Evolutionary conservation across 2,113 vertebrate species (phyloP).

Genomic region (Tachuris rubrigastra): DNA sequence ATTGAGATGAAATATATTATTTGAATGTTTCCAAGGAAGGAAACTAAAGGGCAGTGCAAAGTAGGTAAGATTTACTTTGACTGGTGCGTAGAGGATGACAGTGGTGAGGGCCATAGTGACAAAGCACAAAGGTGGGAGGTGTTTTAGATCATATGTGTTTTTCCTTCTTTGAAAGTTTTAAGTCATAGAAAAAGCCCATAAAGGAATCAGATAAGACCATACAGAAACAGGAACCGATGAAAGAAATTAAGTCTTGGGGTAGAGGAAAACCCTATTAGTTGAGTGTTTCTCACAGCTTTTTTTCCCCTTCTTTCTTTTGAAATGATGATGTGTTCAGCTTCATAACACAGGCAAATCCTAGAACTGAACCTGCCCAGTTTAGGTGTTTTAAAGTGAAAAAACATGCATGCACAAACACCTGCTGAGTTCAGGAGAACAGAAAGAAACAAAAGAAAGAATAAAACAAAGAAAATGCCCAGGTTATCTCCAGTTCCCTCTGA

Average conservation of each 20-base stretch:
- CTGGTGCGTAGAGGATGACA: neutral
- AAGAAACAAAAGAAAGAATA: neutral
- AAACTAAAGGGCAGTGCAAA: neutral
- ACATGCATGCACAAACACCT: neutral
- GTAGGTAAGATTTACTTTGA: neutral
- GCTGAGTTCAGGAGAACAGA: neutral
- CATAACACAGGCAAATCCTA: neutral
- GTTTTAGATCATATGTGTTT: neutral
- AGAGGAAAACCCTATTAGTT: neutral
- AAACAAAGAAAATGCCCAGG: neutral
- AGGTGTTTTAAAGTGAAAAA: neutral
- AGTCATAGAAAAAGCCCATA: conserved; percentile 12
- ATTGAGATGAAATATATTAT: neutral
- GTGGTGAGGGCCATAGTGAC: neutral
- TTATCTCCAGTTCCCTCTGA: neutral
- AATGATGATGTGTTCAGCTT: neutral
- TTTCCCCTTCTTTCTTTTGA: neutral
- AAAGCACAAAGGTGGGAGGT: conserved; percentile 3
- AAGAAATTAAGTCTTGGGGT: neutral
- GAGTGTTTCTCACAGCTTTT: neutral
- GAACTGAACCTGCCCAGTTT: neutral
- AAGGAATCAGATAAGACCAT: neutral
- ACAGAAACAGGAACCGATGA: neutral
- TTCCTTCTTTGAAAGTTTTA: conserved; percentile 15
- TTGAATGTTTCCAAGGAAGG: neutral